phyloP scores from a whole-genome alignment of 2,888 invertebrate genomes.

The Cheilosia pagana region DNA sequence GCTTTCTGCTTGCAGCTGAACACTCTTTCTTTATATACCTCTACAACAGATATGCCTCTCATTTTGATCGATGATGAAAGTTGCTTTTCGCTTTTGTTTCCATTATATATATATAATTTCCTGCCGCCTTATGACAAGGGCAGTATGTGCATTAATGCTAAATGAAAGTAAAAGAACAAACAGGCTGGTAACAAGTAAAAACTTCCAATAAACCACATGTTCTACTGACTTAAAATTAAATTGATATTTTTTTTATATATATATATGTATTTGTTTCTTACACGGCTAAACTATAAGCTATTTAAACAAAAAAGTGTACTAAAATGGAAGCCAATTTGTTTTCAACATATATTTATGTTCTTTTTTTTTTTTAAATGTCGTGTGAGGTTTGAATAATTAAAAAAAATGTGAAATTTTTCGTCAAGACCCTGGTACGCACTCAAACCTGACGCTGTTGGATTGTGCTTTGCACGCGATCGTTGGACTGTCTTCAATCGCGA shows the following conservation, averaged over 20 bases:
- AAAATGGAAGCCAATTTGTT: constrained; percentile 77
- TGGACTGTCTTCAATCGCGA: constrained; percentile 6
- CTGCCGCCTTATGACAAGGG: constrained; percentile 27
- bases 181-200: constrained; percentile 22
- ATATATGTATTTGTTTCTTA: constrained; percentile 47
- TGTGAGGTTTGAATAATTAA: constrained; percentile 33
- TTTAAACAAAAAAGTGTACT: constrained; percentile 61
- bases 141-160: constrained; percentile 48
- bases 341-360: constrained; percentile 40
- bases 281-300: constrained; percentile 57
- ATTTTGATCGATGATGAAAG: constrained; percentile 35
- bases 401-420: constrained; percentile 12
- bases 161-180: constrained; percentile 51
- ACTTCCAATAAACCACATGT: constrained; percentile 35
- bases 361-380: constrained; percentile 16
- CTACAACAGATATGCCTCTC: constrained; percentile 39
- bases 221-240: constrained; percentile 58
- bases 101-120: constrained; percentile 31
- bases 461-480: constrained; percentile 66
- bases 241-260: constrained; percentile 49
- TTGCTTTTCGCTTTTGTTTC: constrained; percentile 29
- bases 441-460: constrained; percentile 27
- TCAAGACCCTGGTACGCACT: constrained; percentile 39
- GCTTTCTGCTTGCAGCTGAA: constrained; percentile 69
- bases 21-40: constrained; percentile 65